These are phyloP conservation scores for Meandrusa payeni DNA, from an alignment of 2,888 invertebrate genomes.

Conservation along the genomic window DNA sequence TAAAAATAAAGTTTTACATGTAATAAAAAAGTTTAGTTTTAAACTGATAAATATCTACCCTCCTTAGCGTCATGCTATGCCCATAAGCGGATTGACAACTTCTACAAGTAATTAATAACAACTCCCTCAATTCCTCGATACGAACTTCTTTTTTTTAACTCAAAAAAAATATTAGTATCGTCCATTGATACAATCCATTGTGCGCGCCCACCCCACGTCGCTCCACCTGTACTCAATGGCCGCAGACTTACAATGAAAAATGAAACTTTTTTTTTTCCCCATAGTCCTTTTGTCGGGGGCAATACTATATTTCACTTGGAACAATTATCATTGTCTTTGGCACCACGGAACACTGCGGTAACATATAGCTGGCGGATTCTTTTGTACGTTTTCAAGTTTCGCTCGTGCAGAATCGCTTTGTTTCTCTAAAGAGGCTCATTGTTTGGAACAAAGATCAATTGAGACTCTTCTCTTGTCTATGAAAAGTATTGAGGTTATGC, in stretches of 20 bases:
- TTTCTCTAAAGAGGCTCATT: conserved; percentile 21
- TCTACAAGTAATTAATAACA: conserved; percentile 62
- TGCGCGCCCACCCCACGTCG: conserved; percentile 57
- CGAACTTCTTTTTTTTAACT: conserved; percentile 48
- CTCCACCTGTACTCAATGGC: conserved; percentile 77
- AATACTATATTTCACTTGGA: conserved; percentile 77
- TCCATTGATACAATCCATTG: conserved; percentile 75
- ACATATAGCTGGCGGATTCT: conserved; percentile 41
- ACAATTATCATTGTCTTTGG: conserved; percentile 81
- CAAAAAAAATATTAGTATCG: conserved; percentile 59
- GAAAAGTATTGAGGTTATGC: background rate
- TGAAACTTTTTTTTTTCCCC: conserved; percentile 57
- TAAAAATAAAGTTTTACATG: too few species aligned
- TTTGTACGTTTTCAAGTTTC: conserved; percentile 44
- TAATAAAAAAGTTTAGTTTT: too few species aligned
- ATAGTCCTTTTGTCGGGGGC: conserved; percentile 73
- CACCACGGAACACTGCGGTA: conserved; percentile 66
- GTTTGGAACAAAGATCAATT: conserved; percentile 19
- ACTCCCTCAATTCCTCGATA: conserved; percentile 47
- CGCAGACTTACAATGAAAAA: conserved; percentile 68
- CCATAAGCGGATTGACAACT: conserved; percentile 31
- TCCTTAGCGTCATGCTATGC: too few species aligned
- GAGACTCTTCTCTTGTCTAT: background rate
- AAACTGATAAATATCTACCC: too few species aligned
- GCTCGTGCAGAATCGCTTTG: conserved; percentile 29